Evolutionary conservation across 2,113 vertebrate species (phyloP), one percentile per base, ranked within the genome.

Genomic region (Percina caprodes): DNA sequence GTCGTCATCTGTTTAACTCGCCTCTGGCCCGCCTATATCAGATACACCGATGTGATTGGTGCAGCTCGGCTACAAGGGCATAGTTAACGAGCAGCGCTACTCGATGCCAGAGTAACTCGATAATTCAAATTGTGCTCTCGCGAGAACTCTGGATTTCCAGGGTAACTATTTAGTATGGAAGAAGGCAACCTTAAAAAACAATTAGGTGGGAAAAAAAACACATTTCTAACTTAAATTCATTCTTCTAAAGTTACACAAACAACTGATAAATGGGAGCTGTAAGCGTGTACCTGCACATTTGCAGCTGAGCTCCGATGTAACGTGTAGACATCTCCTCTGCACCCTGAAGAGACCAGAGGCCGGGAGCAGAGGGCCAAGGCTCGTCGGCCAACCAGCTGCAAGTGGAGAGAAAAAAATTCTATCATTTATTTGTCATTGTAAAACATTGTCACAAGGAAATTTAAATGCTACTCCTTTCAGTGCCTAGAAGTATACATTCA

Each of bases 371-470:
- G 88, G 68, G 88, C 89, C 14, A 93, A 16, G 18, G 94, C 91
- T 5, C 91, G 88, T 74, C 94, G 65, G 61, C 96, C 93, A 46
- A 96, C 95, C 79, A 95, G 91, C 97, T 98, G 93, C 68, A 84
- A 42, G 56, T 52, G 7, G 11, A 80, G 39, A 68, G 13, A 68
- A 66, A 30, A n/a, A 30, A 30, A 30, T 30, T 4, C 30, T 30
- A 30, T 30, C 2, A 30, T 30, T 30, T 30, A 30, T 30, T 30
- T 30, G 30, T 30, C 30, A 30, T 30, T 30, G 30, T 30, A 30
- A 30, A 30, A 30, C 30, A 30, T 3, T 30, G 30, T 30, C 30
- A 30, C 30, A 30, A 30, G 30, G 30, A 4, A 30, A 30, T 30
- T 30, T 30, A 30, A 30, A 4, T 3, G 30, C 30, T 30, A 4